Base-by-base conservation (phyloP, 1,140 invertebrate genomes). In the Drosophila bocki region DNA sequence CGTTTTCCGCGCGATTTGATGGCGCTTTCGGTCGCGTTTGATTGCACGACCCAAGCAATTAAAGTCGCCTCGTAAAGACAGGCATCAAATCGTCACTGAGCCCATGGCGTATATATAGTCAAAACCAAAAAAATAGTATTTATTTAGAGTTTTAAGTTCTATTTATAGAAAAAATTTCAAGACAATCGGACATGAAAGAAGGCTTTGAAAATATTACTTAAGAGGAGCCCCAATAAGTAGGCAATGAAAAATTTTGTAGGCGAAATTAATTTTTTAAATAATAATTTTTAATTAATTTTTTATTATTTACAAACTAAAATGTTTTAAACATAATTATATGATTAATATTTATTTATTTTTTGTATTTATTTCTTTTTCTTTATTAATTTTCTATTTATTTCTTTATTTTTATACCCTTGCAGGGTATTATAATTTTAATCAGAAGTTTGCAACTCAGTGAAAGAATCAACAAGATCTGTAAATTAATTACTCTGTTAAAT, bases 1-100 rank as follows among this genome's bases (percentile, higher is more conserved):
- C 75, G 65, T 87, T 86, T 82, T 86, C 83, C 76, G 71, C 75
- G 76, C 82, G 82, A 86, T 87, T 86, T 86, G 82, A 82, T 86
- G 63, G 70, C 76, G 83, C 83, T 82, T 87, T 86, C 81, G 76
- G 79, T 64, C 75, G 70, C 74, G 60, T 86, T 87, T 87, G 83
- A 87, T 86, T 87, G 80, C 75, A 44, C 42, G 50, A 64, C 53
- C 68, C 62, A 50, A 76, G 84, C 84, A 87, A 87, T 87, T 87
- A 87, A 87, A 87, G 68, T 88, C 61, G 71, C 72, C 80, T 75
- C 76, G 51, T 78, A 69, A 78, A 70, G 74, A 69, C 64, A 39
- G 50, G 44, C 67, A 64, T 76, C 71, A 64, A 65, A 77, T 58
- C 63, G 61, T 51, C 53, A 50, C 57, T 57, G 60, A 33, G 22